Evolutionary conservation across 2,113 vertebrate species (phyloP), one percentile per base, ranked within the genome.

Genomic region (human): DNA sequence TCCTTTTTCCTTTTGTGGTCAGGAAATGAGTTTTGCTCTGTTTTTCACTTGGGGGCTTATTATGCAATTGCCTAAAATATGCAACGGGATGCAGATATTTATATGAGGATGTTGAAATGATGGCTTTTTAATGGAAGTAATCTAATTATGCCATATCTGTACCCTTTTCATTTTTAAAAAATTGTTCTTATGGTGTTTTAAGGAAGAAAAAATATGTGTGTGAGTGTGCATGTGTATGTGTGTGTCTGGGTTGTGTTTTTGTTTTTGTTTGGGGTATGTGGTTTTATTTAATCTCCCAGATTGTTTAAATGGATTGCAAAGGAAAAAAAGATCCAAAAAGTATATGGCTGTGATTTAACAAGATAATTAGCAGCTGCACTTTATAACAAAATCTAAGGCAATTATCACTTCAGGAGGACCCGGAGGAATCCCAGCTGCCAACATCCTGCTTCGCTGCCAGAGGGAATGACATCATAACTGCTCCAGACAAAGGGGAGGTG

Each of bases 301-400:
- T 93, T 97, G 92, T 97, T 98, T 96, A 97, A 98, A 96, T 96
- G 96, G 93, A 95, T 98, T 97, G 97, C 97, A 98, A 97, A 97
- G 96, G 50, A 35, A 79, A 89, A 96, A 97, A 96, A 97, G 96
- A 97, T 94, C 95, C 91, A 97, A 98, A 98, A 97, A 98, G 97
- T 98, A 98, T 98, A 97, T 98, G 97, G 97, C 96, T 98, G 97
- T 90, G 96, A 98, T 97, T 98, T 98, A 98, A 98, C 95, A 98
- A 98, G 97, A 98, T 98, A 98, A 98, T 98, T 98, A 98, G 97
- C 97, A 98, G 96, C 97, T 98, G 97, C 81, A 97, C 96, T 97
- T 98, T 97, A 98, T 98, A 98, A 98, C 97, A 97, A 98, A 98
- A 97, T 98, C 98, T 98, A 96, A 98, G 95, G 97, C 97, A 98